Percentiles rank a stretch among this genome's conserved stretches.
Conservation (phyloP, 2,888 invertebrate species). For the Notocelia uddmanniana region DNA sequence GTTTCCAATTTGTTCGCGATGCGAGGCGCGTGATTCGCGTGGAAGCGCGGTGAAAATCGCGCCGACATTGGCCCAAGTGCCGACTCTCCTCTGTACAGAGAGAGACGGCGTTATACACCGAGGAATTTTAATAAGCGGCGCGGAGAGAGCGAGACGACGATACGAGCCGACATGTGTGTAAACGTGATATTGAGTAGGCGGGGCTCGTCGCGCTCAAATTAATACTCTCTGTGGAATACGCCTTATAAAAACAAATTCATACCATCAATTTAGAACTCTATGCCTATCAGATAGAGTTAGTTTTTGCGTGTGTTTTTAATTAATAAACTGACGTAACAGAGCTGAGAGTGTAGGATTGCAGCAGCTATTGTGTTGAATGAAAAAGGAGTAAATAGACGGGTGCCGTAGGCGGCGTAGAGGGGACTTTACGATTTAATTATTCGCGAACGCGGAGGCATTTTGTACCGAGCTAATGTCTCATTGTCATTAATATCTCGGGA, state of each 20-base stretch:
- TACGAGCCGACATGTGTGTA: slow-evolving; percentile 81
- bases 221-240: slow-evolving; percentile 80
- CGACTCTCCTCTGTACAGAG: slow-evolving; percentile 74
- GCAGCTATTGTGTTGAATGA: slow-evolving; percentile 85
- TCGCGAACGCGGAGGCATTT: slow-evolving; percentile 86
- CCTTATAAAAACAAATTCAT: slow-evolving; percentile 65
- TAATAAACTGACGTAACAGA: slow-evolving; percentile 70
- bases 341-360: slow-evolving; percentile 76
- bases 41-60: slow-evolving; percentile 83
- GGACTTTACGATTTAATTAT: slow-evolving; percentile 86
- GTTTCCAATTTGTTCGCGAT: slow-evolving; percentile 51
- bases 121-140: slow-evolving; percentile 85
- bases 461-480: slow-evolving; percentile 86
- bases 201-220: slow-evolving; percentile 85
- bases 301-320: slow-evolving; percentile 49
- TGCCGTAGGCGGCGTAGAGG: slow-evolving; percentile 83
- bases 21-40: slow-evolving; percentile 76
- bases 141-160: slow-evolving; percentile 79
- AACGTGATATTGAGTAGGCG: slow-evolving; percentile 83
- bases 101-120: slow-evolving; percentile 81
- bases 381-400: slow-evolving; percentile 85
- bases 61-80: slow-evolving; percentile 80
- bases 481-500: slow-evolving; percentile 85
- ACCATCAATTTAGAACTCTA: slow-evolving; percentile 56
- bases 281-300: slow-evolving; percentile 49